These are phyloP conservation scores for Ianthella basta DNA, from an alignment of 37 sponge, comb jelly and placozoan genomes.

Conservation along the genomic window DNA sequence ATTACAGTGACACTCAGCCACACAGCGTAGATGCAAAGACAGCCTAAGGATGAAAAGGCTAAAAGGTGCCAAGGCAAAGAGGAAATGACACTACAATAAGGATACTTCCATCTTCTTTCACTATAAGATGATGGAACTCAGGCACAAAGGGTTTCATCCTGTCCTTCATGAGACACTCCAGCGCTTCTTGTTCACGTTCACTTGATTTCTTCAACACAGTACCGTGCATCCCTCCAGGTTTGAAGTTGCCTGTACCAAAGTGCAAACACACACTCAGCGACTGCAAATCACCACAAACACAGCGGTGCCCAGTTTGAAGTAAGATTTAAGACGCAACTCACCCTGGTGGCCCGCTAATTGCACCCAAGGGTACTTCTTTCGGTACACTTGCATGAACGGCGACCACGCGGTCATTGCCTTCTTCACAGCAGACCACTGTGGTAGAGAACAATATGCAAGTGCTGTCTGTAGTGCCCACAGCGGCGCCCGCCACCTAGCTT, in stretches of 20 bases:
- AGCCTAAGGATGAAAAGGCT: too few species aligned
- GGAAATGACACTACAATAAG: not conserved
- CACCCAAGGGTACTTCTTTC: conserved; percentile 96
- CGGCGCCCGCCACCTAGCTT: too few species aligned
- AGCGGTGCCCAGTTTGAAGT: not conserved
- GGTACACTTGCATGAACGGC: conserved; percentile 97
- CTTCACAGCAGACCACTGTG: conserved; percentile 61
- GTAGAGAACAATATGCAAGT: not conserved
- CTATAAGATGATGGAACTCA: conserved; percentile 71
- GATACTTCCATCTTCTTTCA: conserved; percentile 82
- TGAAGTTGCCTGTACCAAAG: conserved; percentile 76
- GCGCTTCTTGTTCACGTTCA: conserved; percentile 64
- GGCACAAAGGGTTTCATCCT: conserved; percentile 78
- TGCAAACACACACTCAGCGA: not conserved
- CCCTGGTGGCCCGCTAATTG: conserved; percentile 99
- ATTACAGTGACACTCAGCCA: not conserved
- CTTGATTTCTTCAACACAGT: conserved; percentile 92
- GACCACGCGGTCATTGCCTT: conserved; percentile 88
- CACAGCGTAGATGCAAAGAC: not conserved
- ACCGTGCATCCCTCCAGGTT: conserved; percentile 81
- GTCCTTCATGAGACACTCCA: conserved; percentile 72
- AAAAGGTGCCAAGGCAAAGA: too few species aligned
- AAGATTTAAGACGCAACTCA: conserved; percentile 35
- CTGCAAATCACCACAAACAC: not conserved
- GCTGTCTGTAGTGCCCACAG: not conserved